A percentile compares a stretch with the other conserved stretches of the same genome.
Evolutionary conservation across 2,113 vertebrate species (phyloP).

Genomic region (Pycnonotus jocosus): DNA sequence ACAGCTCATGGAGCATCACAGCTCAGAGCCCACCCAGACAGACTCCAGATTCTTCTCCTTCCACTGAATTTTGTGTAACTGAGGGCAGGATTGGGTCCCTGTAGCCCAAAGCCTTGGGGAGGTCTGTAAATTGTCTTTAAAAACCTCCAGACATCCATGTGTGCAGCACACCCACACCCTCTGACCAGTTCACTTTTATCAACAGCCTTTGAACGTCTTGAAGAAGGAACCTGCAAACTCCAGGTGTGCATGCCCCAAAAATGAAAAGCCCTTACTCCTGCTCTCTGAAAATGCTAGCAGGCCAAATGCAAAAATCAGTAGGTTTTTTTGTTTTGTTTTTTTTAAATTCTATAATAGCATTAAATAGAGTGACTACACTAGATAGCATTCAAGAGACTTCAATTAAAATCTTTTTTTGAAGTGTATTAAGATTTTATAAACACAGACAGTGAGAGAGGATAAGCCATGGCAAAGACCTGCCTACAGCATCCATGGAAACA

Average conservation of each 20-base stretch:
- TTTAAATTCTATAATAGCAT: too few species aligned
- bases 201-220: neutral
- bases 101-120: neutral
- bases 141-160: neutral
- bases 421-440: neutral
- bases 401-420: neutral
- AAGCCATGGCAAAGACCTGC: neutral
- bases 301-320: too few species aligned
- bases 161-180: neutral
- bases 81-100: neutral
- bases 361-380: neutral
- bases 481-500: neutral
- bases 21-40: neutral
- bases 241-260: neutral
- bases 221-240: neutral
- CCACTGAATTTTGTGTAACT: rapidly evolving
- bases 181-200: neutral
- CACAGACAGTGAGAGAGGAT: neutral
- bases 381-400: neutral
- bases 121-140: neutral
- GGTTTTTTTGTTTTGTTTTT: too few species aligned
- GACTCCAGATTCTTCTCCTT: neutral
- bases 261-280: neutral
- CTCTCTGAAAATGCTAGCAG: too few species aligned
- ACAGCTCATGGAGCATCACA: neutral